Evolutionary conservation across 2,797 vertebrate genomes (phyloP), one percentile per base, ranked within the genome.

Genomic region (Cyclopterus lumpus): DNA sequence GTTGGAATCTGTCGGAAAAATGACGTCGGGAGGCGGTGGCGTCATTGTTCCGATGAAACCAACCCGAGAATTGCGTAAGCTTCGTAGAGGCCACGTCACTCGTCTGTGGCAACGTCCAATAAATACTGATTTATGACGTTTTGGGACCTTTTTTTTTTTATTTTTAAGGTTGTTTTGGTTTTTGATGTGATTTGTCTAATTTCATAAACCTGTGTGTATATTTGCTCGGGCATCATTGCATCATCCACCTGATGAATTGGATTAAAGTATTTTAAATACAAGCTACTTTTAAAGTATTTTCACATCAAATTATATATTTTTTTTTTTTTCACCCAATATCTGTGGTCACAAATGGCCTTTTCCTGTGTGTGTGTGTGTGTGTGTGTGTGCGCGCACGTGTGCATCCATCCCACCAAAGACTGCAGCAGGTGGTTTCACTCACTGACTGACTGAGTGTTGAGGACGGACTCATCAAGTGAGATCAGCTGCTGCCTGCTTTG

Each of bases 1-100:
- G 51, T 65, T 64, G 15, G 66, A n/a, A 49, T 74, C 70, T 67
- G 66, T 76, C 79, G 73, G n/a, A n/a, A 22, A 71, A 44, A 57
- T 34, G 6, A 42, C 7, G 5, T 20, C 46, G 18, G 2, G 5
- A 54, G 4, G 54, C 49, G 8, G 58, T 32, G 10, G n/a, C 6
- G 32, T 67, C 42, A 32, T 15, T 63, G 20, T 54, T 54, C 12
- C 34, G 26, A 28, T 54, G 26, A 26, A 28, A 28, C 0, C 0
- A 15, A 36, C 70, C 1, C 18, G 8, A n/a, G n/a, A n/a, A 28
- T 67, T 54, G 4, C 3, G 16, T 3, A 58, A 49, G 57, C 11
- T 14, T 15, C 11, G 9, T 40, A n/a, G 18, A 36, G 6, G 22
- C n/a, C 22, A 38, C 55, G 7, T 12, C 10, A 3, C 12, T 12